Conservation (phyloP, 2,113 vertebrate genomes). For the Forbesichthys agassizii region DNA sequence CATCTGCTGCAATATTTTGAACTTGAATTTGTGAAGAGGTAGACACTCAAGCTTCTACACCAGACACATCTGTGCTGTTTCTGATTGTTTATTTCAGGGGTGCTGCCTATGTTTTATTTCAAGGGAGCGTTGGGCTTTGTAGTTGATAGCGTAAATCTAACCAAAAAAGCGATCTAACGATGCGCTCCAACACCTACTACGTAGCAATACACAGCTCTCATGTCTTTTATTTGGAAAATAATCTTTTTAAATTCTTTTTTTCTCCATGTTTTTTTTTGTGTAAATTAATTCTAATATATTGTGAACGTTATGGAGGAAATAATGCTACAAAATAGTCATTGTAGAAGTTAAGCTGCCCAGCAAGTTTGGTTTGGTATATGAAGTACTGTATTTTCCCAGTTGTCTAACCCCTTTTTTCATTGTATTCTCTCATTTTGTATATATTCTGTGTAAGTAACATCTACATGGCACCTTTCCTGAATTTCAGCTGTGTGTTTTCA, state of each 20-base stretch:
- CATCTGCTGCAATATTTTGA: background rate
- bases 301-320: constrained; percentile 56
- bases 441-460: constrained; percentile 58
- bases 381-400: constrained; percentile 17
- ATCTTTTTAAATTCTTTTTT: constrained; percentile 41
- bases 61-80: background rate
- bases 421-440: constrained; percentile 55
- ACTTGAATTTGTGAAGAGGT: constrained; percentile 26
- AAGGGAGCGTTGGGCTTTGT: background rate
- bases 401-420: constrained; percentile 19
- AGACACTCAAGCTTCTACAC: background rate
- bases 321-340: constrained; percentile 38
- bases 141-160: constrained; percentile 41
- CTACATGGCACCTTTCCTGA: constrained; percentile 40
- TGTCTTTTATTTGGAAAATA: constrained; percentile 48
- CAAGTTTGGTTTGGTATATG: constrained; percentile 33
- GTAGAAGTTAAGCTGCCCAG: constrained; percentile 28
- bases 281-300: constrained; percentile 79
- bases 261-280: constrained; percentile 50
- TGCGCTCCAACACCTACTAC: constrained; percentile 38
- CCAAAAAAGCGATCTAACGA: constrained; percentile 66
- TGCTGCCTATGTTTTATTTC: background rate
- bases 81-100: background rate
- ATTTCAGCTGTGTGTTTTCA: constrained; percentile 34
- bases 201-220: constrained; percentile 46